phyloP scores from a whole-genome alignment of 2,113 vertebrate species.

The Erythrocebus patas region DNA sequence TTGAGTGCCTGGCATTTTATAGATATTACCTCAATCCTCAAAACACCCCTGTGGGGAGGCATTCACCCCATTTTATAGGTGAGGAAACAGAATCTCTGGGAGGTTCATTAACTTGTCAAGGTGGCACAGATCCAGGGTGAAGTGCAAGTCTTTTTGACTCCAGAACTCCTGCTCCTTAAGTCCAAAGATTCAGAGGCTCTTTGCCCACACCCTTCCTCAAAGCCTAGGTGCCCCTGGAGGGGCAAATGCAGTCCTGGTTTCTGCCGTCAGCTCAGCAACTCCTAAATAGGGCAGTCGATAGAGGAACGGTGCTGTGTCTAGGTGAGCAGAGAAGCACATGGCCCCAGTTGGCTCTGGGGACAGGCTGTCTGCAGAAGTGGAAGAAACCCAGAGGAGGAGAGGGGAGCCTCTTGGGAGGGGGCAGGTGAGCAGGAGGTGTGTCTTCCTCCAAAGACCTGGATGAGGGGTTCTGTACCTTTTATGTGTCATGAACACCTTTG shows the following conservation, averaged over 20 bases:
- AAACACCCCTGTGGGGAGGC: neutral
- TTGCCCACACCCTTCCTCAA: neutral
- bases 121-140: neutral
- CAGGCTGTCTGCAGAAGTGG: neutral
- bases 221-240: neutral
- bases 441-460: neutral
- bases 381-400: constrained; percentile 39
- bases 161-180: neutral
- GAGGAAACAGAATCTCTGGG: neutral
- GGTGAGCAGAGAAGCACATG: constrained; percentile 44
- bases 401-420: neutral
- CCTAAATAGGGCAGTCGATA: constrained; percentile 70
- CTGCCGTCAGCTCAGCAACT: constrained; percentile 39
- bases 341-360: constrained; percentile 36
- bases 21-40: constrained; percentile 5
- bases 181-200: neutral
- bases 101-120: neutral
- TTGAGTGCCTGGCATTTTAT: neutral
- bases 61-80: neutral
- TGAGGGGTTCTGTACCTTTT: neutral
- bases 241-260: neutral
- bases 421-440: neutral
- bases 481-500: neutral
- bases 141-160: neutral
- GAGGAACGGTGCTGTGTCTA: neutral